Base-by-base conservation (phyloP, 2,888 invertebrate genomes). In the Strigamia maritima region DNA sequence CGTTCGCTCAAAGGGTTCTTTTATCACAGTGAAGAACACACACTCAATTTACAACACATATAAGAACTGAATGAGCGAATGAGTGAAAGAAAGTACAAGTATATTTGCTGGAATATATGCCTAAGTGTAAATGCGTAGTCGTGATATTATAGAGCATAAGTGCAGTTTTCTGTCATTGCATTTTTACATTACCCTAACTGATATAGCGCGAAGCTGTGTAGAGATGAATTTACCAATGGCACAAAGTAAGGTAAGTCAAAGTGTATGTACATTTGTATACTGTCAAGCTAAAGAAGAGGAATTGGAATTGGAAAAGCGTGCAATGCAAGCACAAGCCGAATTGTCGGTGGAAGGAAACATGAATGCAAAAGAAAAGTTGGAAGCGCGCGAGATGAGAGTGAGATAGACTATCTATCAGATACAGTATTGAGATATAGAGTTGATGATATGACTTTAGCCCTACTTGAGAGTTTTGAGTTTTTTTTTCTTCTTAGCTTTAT, bases 1-100 rank as follows among this genome's bases (percentile, higher is more conserved):
- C 77, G 44, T 77, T 77, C 77, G 44, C 77, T 77, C 77, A 77
- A 77, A 77, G 77, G 77, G 77, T 77, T 77, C 77, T 77, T 77
- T 77, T 49, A 24, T 44, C 44, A 40, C 49, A 49, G 44, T 77
- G 77, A 49, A 77, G 77, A 77, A 77, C 44, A 77, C 35, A 75
- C 76, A 75, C 76, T 24, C 14, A 31, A 35, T 35, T 75, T 24
- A 75, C 35, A 44, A 44, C 44, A 76, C 35, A 54, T 60, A 76
- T 44, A 44, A 76, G 76, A 44, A 76, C 76, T 76, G 24, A 76
- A 35, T 44, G 76, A 44, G 76, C 40, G 44, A 76, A 76, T 44
- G 38, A 76, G 44, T 38, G 76, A 76, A 76, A 31, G 76, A 76
- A 76, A 31, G 44, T 76, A 76, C 22, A 70, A 16, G 28, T 26